Percentiles rank a stretch among this genome's conserved stretches.
Evolutionary conservation across 2,113 vertebrate species (phyloP).

Genomic region (Junco hyemalis): DNA sequence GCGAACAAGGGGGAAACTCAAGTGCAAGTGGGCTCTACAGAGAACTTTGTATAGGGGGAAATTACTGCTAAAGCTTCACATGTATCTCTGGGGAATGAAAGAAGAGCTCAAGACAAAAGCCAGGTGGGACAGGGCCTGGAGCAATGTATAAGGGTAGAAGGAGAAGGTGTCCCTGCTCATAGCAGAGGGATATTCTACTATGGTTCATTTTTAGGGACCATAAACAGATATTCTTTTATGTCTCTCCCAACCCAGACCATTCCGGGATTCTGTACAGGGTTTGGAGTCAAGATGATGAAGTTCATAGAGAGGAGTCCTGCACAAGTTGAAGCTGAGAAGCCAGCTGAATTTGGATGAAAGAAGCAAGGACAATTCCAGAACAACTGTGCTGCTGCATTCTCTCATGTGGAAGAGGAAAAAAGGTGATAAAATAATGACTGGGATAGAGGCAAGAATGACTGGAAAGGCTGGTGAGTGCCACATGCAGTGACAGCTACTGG

Average conservation of each 20-base stretch:
- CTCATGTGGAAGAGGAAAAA: neutral
- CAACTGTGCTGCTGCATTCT: neutral
- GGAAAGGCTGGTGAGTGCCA: neutral
- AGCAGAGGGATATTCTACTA: neutral
- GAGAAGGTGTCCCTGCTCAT: neutral
- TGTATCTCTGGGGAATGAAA: fast-evolving
- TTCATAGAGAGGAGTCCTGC: neutral
- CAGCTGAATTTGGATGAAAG: neutral
- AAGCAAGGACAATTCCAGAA: neutral
- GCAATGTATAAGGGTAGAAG: neutral
- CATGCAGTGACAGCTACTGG: fast-evolving
- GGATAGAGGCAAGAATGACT: too few species aligned
- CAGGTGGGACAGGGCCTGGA: fast-evolving
- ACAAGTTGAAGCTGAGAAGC: neutral
- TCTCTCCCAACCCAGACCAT: neutral
- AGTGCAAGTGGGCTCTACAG: neutral
- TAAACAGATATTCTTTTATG: neutral
- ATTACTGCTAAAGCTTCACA: neutral
- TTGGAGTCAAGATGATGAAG: neutral
- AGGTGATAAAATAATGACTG: neutral
- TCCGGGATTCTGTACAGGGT: neutral
- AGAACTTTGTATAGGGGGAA: neutral
- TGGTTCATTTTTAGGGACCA: too few species aligned
- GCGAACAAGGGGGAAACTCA: neutral
- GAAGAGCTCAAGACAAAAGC: neutral